A percentile compares a stretch with the other conserved stretches of the same genome.
Conservation (phyloP, 2,888 invertebrate genomes). For the Euproctis similis region DNA sequence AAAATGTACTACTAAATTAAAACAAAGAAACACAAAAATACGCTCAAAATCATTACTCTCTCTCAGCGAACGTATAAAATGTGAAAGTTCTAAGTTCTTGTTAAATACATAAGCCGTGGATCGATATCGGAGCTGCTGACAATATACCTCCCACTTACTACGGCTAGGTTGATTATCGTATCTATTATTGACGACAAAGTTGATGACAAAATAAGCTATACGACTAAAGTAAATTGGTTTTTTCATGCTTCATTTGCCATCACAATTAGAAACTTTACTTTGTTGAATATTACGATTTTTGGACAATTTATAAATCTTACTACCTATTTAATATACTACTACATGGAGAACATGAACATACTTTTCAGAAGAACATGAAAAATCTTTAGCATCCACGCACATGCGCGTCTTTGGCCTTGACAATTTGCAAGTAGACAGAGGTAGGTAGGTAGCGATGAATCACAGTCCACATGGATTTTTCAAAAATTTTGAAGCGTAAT, state of each 20-base stretch:
- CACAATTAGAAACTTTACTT: not conserved
- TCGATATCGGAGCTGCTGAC: conserved; percentile 63
- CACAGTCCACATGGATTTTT: conserved; percentile 3
- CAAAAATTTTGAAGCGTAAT: not conserved
- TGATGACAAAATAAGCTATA: too few species aligned
- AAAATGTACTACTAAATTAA: too few species aligned
- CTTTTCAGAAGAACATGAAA: conserved; percentile 36
- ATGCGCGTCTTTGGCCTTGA: conserved; percentile 61
- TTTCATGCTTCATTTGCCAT: not conserved
- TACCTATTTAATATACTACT: too few species aligned
- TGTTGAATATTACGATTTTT: too few species aligned
- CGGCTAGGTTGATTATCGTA: too few species aligned
- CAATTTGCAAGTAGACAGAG: conserved; percentile 34
- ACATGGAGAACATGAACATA: too few species aligned
- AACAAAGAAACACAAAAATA: too few species aligned
- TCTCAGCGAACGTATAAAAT: too few species aligned
- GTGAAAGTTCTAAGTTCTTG: too few species aligned
- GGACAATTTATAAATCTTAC: too few species aligned
- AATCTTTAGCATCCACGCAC: conserved; percentile 62
- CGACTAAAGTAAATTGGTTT: not conserved
- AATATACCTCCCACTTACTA: conserved; percentile 35
- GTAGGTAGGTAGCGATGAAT: conserved; percentile 20
- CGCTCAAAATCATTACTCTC: too few species aligned
- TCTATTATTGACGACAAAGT: conserved; percentile 13
- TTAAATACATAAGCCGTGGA: conserved; percentile 62